Evolutionary conservation across 2,113 vertebrate species (phyloP).

Genomic region (Nestor notabilis): DNA sequence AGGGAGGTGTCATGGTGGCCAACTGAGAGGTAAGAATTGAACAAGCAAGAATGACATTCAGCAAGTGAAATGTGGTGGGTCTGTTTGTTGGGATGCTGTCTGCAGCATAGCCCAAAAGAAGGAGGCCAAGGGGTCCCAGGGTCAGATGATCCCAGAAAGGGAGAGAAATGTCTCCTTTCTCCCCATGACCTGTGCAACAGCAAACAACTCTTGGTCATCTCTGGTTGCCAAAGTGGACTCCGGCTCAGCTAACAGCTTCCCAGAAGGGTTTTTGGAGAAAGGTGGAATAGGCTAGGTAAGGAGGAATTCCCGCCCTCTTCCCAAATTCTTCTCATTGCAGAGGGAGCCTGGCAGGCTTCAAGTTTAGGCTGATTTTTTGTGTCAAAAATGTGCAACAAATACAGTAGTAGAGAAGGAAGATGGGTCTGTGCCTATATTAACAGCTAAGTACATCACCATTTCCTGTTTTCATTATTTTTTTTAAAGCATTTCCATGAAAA

Average conservation of each 20-base stretch:
- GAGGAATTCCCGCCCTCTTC: background rate
- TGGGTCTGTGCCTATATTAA: background rate
- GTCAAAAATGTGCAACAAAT: slow-evolving; percentile 45
- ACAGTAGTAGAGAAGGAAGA: background rate
- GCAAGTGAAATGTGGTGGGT: fast-evolving
- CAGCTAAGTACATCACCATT: slow-evolving; percentile 36
- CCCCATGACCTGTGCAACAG: background rate
- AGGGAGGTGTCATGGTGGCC: background rate
- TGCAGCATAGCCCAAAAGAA: background rate
- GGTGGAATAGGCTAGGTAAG: background rate
- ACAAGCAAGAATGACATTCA: background rate
- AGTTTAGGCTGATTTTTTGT: slow-evolving; percentile 43
- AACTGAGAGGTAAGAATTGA: background rate
- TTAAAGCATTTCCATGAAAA: slow-evolving; percentile 18
- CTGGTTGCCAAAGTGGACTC: background rate
- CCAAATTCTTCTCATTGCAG: background rate
- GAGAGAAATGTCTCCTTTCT: background rate
- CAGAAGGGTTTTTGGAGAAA: background rate
- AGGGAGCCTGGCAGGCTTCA: background rate
- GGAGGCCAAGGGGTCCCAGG: background rate
- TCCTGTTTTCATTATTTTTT: slow-evolving; percentile 22
- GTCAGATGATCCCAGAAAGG: background rate
- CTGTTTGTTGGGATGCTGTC: background rate
- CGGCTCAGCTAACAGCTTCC: background rate
- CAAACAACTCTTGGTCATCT: background rate